Base-by-base conservation (phyloP, 2,113 vertebrate species). In the Microtus pennsylvanicus region DNA sequence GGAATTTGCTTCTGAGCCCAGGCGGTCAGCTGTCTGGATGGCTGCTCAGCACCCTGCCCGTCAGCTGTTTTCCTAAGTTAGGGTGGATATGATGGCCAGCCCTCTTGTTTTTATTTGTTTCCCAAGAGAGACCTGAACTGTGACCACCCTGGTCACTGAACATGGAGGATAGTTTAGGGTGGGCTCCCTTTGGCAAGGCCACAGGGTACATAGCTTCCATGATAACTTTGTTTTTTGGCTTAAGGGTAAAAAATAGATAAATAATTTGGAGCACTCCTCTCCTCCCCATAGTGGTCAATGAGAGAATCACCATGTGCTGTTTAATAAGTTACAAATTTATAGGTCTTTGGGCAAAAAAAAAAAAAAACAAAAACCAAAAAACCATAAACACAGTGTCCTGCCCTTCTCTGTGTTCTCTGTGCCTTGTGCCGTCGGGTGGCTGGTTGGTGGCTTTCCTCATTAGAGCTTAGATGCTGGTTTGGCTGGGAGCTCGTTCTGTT, bases 31-130 rank as follows among this genome's bases (percentile, higher is more conserved):
- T 98, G 97, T 97, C 96, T 93, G 95, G 88, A 89, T 96, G 92
- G 87, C 90, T 52, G 95, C 96, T 94, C 65, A 85, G 55, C 42
- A 70, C 86, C 38, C 85, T 94, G 94, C 95, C 94, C 0, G 76
- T 97, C 97, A 97, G 97, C 97, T 98, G 97, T 97, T 97, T 96
- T 94, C 80, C 80, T 91, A 92, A 91, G 95, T 97, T 70, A 81
- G 97, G 87, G 61, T 58, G 55, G 93, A 90, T 75, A 69, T 92
- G 86, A 52, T 81, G 88, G 80, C 90, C 88, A 52, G 93, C 75
- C 90, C 69, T 89, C 93, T 72, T 97, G 93, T 94, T 98, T 97
- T 97, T 89, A 97, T 97, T 97, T 97, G 91, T 86, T 88, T 97
- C 76, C 93, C 17, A 61, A 93, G 96, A 88, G 83, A 87, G 55